Evolutionary conservation across 2,113 vertebrate species (phyloP), one percentile per base, ranked within the genome.

Genomic region (Trichomycterus rosablanca): DNA sequence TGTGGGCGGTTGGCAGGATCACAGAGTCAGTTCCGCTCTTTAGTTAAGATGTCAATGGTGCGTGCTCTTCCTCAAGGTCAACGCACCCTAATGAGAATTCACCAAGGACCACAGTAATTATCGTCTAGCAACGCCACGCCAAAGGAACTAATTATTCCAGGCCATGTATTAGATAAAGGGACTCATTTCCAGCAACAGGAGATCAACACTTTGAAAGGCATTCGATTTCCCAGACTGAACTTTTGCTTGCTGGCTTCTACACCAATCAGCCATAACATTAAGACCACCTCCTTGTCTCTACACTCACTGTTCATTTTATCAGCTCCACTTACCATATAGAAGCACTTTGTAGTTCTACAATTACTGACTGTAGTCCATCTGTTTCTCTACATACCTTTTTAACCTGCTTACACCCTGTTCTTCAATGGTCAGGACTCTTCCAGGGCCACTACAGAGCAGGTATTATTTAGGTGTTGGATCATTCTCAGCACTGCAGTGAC

Each of bases 41-140:
- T 76, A 73, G 81, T 79, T 74, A 76, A 78, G 81, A 81, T 82
- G 80, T 84, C 81, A 80, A 59, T 63, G 75, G 74, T 76, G 69
- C 72, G 48, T 78, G 76, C 72, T 67, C 79, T 76, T 78, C 73
- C 40, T 66, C 80, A 86, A 86, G 81, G 81, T 86, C 83, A 77
- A 48, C 56, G 32, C 39, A 55, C 66, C 64, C 76, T 79, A 78
- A 84, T 84, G 79, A 81, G 74, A 83, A 83, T 77, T 63, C 78
- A 70, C 67, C 66, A 23, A 74, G 59, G 79, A 82, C 67, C 66
- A 49, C 49, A 34, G 74, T 70, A 78, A 84, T 86, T 80, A 84
- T 80, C 76, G 75, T 81, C 75, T 69, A 76, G 76, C 71, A 55
- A 74, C 37, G 15, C 56, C 63, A 59, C 55, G 68, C 51, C 52